Evolutionary conservation across 2,888 invertebrate species (phyloP), one percentile per base, ranked within the genome.

Genomic region (Marronus borbonicus): DNA sequence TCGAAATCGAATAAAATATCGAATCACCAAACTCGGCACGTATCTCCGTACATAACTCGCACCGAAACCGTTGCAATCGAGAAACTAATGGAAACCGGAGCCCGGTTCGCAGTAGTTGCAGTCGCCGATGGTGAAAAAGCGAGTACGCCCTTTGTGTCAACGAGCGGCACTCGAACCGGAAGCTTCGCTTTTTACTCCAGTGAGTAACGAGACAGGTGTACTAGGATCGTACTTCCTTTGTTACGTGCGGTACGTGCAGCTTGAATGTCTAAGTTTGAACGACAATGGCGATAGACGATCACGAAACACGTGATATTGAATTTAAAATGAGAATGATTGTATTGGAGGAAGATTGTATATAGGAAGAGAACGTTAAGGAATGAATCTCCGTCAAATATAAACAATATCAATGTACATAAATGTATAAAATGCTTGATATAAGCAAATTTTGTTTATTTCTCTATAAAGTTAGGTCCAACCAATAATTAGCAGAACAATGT

Each of bases 191-290:
- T 76, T 78, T 78, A 76, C 58, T 68, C 60, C 75, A 31, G 75
- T 68, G 76, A 76, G 50, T 68, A 76, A 74, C 60, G 72, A 66
- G 75, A 76, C 69, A 78, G 78, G 78, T 78, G 78, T 60, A 77
- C 76, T 60, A 77, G 77, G 77, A 77, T 68, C 52, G 76, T 68
- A 76, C 58, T 68, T 76, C 76, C 76, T 76, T 76, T 76, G 76
- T 76, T 44, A 44, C 44, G 44, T 8, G 8, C 12, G 31, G 44
- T 20, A 58, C 20, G 17, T 55, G 55, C 10, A 58, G 17, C 8
- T 20, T 68, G 39, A 12, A 65, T 44, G 65, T 31, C 44, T 68
- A 58, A 55, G 55, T 76, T 66, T 36, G 50, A 55, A 76, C 76
- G 64, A 44, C 20, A 20, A 44, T 36, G 58, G 31, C 60, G 72